A percentile compares a stretch with the other conserved stretches of the same genome.
Conservation (phyloP, 1,140 invertebrate species). For the Goniozus legneri region DNA sequence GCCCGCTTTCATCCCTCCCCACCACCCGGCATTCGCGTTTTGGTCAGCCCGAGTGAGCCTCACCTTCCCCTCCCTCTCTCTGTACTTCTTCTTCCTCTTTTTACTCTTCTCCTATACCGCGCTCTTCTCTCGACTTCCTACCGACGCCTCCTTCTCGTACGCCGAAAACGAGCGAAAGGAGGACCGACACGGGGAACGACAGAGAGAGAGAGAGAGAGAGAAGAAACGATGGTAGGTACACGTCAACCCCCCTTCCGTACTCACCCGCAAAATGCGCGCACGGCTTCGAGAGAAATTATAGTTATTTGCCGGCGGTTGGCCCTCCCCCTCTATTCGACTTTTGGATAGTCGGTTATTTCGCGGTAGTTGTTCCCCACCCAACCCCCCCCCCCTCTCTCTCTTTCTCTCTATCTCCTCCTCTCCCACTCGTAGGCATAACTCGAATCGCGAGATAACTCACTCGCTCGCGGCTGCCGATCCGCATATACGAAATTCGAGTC, state of each 20-base stretch:
- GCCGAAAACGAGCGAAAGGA: too few relatives aligned
- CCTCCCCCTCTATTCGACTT: too few relatives aligned
- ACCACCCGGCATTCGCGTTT: conserved; percentile 29
- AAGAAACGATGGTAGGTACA: too few relatives aligned
- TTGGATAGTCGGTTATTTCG: conserved; percentile 51
- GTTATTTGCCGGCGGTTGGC: conserved; percentile 47
- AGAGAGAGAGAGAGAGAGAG: too few relatives aligned
- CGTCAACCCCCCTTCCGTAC: conserved; percentile 7
- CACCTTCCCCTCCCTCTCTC: conserved; percentile 12
- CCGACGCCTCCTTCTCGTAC: not conserved
- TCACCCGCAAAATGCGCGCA: conserved; percentile 2
- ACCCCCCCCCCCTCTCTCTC: not conserved
- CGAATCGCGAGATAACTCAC: conserved; percentile 33
- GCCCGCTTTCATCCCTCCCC: conserved; percentile 43
- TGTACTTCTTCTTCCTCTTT: conserved; percentile 10
- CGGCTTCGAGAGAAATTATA: conserved; percentile 49
- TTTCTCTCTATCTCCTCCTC: conserved; percentile 4
- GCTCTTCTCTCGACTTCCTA: conserved; percentile 13
- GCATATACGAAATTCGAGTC: too few relatives aligned
- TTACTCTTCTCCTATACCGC: conserved; percentile 5
- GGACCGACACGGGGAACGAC: too few relatives aligned
- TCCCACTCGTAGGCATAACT: conserved; percentile 18
- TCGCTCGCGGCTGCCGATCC: too few relatives aligned
- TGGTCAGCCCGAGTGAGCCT: conserved; percentile 30
- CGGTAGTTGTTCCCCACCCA: conserved; percentile 37